Percentiles rank a stretch among this genome's conserved stretches.
These are phyloP conservation scores for Lucilia sericata DNA, from an alignment of 1,140 invertebrate genomes.

Conservation along the genomic window DNA sequence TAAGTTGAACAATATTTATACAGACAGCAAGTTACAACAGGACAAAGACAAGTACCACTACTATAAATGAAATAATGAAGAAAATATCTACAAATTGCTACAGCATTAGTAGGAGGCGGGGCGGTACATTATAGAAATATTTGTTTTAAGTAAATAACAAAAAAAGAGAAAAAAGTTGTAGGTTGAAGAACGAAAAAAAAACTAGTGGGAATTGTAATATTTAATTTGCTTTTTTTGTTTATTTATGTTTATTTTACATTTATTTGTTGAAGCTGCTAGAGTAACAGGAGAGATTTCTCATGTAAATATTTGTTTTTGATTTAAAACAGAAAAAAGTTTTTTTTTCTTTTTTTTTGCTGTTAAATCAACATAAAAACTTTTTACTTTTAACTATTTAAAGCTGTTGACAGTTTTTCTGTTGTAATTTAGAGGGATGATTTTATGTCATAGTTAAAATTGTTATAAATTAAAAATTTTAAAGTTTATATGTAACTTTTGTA, in stretches of 20 bases:
- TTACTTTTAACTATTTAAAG: too few relatives aligned
- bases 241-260: not conserved
- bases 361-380: not conserved
- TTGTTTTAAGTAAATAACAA: not conserved
- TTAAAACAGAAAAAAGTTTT: not conserved
- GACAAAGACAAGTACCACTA: not conserved
- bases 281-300: not conserved
- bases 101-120: not conserved
- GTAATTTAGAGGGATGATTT: too few relatives aligned
- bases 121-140: not conserved
- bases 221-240: not conserved
- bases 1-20: conserved; percentile 52
- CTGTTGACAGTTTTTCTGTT: too few relatives aligned
- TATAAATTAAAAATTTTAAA: too few relatives aligned
- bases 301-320: not conserved
- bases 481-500: too few relatives aligned
- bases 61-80: not conserved
- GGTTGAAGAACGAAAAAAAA: not conserved
- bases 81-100: not conserved
- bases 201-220: not conserved
- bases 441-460: too few relatives aligned
- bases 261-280: not conserved
- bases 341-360: too few relatives aligned
- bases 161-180: not conserved
- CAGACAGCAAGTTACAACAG: not conserved